Percentiles rank a stretch among this genome's conserved stretches.
Conservation (phyloP, 35 echinoderm and acorn worm species). For the Apostichopus japonicus region DNA sequence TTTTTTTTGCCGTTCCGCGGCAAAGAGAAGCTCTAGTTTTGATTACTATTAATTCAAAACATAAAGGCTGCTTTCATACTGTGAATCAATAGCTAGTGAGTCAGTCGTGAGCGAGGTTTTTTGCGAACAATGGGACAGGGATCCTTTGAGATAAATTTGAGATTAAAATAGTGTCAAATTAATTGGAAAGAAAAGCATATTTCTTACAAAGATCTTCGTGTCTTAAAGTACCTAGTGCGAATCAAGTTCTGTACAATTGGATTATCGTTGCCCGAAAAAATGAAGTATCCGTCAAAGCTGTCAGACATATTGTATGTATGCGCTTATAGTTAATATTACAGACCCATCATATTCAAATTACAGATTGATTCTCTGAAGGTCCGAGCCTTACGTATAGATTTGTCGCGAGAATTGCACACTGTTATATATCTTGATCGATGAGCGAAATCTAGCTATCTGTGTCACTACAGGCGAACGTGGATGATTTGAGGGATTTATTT, state of each 20-base stretch:
- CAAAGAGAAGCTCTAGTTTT: slow-evolving; percentile 11
- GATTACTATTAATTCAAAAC: slow-evolving; percentile 38
- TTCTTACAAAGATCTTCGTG: not conserved
- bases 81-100: slow-evolving; percentile 13
- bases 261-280: no score
- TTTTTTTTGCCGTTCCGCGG: not conserved
- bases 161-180: not conserved
- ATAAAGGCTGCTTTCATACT: slow-evolving; percentile 28
- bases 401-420: no score
- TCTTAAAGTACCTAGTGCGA: not conserved
- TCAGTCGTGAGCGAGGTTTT: not conserved
- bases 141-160: not conserved
- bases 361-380: no score
- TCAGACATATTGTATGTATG: no score
- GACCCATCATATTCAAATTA: no score
- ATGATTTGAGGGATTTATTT: no score
- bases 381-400: no score
- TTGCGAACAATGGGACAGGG: slow-evolving; percentile 2
- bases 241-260: not conserved
- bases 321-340: no score
- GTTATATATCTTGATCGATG: no score
- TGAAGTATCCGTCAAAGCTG: no score
- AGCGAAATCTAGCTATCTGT: no score
- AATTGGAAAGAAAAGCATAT: not conserved
- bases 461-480: no score